Base-by-base conservation (phyloP, 2,888 invertebrate species). In the Caenorhabditis sulstoni region DNA sequence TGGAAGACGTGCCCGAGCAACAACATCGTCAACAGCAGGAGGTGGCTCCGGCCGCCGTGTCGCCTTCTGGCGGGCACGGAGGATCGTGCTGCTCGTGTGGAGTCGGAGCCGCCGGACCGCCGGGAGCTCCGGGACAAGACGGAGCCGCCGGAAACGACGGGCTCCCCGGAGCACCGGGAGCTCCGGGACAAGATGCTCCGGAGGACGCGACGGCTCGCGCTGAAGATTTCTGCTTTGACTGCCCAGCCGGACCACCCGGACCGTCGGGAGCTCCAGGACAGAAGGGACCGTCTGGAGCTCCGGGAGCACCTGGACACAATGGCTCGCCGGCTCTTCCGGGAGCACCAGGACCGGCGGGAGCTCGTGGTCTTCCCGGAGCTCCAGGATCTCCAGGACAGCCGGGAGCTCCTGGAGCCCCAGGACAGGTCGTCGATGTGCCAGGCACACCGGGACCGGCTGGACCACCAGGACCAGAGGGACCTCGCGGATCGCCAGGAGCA, bases 371-470 rank as follows among this genome's bases (percentile, higher is more conserved):
- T 50, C 20, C 68, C 14, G 85, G 81, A 65, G 67, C 35, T 16
- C 80, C 83, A 49, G 86, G 86, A 81, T 66, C 76, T 12, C 66
- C 75, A 61, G 88, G 84, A 64, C 76, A 71, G 35, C 58, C 81
- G 44, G 85, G 86, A 74, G 73, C 81, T 41, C 74, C 71, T 45
- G 85, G 85, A 67, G 58, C 64, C 39, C 82, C 80, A 50, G 87
- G 87, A 58, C 81, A 78, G 50, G 67, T 73, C 16, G 58, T 67
- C 58, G 71, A 71, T 50, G 71, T 67, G 23, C 79, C 85, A 22
- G 86, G 85, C n/a, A 64, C 78, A 14, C 81, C 84, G 66, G 83
- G 85, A 52, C 82, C 82, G 53, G 83, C 82, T 16, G 86, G 86
- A 79, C 80, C 83, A 62, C 81, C 84, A 50, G 86, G 86, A 66